Conservation (phyloP, 2,113 vertebrate genomes). For the Melanocharis versteri region DNA sequence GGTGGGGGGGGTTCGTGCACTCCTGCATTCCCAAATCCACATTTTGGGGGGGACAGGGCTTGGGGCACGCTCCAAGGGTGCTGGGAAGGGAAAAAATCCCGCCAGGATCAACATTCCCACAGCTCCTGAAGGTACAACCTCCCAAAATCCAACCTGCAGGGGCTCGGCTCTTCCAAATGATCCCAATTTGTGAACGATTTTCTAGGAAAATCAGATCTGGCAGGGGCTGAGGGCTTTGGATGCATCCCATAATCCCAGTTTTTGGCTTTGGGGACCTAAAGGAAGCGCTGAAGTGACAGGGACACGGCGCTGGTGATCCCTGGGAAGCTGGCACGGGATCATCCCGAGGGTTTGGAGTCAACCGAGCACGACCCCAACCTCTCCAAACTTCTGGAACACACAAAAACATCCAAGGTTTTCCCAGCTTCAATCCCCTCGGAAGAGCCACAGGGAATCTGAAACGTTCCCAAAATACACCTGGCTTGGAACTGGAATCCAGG, state of each 20-base stretch:
- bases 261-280: not conserved
- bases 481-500: not conserved
- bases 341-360: not conserved
- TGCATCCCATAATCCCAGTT: not conserved
- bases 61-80: not conserved
- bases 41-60: accelerated
- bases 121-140: not conserved
- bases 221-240: not conserved
- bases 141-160: not conserved
- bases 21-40: not conserved
- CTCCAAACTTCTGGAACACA: not conserved
- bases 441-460: slow-evolving; percentile 31
- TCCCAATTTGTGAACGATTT: not conserved
- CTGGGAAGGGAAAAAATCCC: not conserved
- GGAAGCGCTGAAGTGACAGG: not conserved
- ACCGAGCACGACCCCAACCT: not conserved
- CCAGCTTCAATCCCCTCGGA: not conserved
- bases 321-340: not conserved
- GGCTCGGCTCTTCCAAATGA: not conserved
- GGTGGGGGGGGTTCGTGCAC: not conserved
- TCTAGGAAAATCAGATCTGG: not conserved
- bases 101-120: not conserved
- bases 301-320: not conserved
- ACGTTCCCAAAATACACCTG: not conserved
- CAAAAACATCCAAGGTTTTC: not conserved